These are phyloP conservation scores for Empis stercorea DNA, from an alignment of 2,888 invertebrate species.

Conservation along the genomic window DNA sequence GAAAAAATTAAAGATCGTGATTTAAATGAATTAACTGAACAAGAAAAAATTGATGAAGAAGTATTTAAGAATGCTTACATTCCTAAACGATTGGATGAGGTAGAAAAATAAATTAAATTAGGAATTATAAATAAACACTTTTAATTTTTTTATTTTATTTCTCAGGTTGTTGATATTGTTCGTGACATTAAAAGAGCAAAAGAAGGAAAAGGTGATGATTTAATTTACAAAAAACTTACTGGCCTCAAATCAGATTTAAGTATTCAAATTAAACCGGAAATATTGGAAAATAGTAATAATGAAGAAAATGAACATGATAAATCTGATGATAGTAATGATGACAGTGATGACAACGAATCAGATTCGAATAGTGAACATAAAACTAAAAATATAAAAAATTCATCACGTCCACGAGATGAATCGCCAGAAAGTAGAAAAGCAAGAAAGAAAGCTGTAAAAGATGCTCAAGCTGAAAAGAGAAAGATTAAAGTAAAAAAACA, in stretches of 20 bases:
- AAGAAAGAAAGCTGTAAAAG: slow-evolving; percentile 51
- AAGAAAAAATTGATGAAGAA: slow-evolving; percentile 75
- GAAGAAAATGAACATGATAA: slow-evolving; percentile 16
- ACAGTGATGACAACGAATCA: slow-evolving; percentile 12
- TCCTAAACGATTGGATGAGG: slow-evolving; percentile 83
- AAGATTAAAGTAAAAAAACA: slow-evolving; percentile 87
- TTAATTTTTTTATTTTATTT: slow-evolving; percentile 9
- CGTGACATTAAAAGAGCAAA: slow-evolving; percentile 73
- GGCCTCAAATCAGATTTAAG: slow-evolving; percentile 71
- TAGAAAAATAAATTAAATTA: slow-evolving; percentile 30
- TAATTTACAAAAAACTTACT: slow-evolving; percentile 76
- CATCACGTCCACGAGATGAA: slow-evolving; percentile 63
- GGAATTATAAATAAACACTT: neutral
- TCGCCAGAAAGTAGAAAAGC: slow-evolving; percentile 66
- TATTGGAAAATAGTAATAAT: slow-evolving; percentile 30
- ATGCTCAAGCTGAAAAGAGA: slow-evolving; percentile 71
- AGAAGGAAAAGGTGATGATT: slow-evolving; percentile 53
- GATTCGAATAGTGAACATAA: slow-evolving; percentile 20
- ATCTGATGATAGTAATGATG: slow-evolving; percentile 3
- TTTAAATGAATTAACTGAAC: slow-evolving; percentile 52
- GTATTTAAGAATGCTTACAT: slow-evolving; percentile 90
- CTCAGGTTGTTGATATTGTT: slow-evolving; percentile 68
- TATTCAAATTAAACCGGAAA: slow-evolving; percentile 55
- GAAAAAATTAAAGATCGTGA: slow-evolving; percentile 50
- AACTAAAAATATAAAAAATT: slow-evolving; percentile 46